Percentiles rank a stretch among this genome's conserved stretches.
Conservation (phyloP, 30 jellyfish, hydroid and myxozoan genomes). For the Aurelia aurita complex sp. Pacific region DNA sequence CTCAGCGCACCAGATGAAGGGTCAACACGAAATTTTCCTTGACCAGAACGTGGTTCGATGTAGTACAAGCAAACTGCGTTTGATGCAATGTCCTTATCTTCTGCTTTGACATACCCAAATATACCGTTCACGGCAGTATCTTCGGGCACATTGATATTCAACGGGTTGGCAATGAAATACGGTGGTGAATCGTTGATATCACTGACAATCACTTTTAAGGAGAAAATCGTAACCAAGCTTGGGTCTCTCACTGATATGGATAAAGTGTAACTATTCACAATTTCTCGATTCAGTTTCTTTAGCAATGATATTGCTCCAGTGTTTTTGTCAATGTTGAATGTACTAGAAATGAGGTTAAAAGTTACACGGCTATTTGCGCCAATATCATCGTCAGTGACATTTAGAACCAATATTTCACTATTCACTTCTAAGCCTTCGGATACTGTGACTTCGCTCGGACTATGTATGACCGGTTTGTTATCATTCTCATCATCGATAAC, state of each 20-base stretch:
- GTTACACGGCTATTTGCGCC: conserved; percentile 67
- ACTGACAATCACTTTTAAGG: conserved; percentile 28
- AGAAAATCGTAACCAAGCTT: conserved; percentile 6
- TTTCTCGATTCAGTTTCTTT: conserved; percentile 53
- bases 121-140: conserved; percentile 17
- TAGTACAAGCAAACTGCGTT: conserved; percentile 40
- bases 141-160: conserved; percentile 50
- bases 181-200: conserved; percentile 84
- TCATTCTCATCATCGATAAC: conserved; percentile 76
- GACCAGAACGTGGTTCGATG: conserved; percentile 54
- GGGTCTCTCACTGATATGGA: conserved; percentile 54
- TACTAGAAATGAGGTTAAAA: conserved; percentile 26
- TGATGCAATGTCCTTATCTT: conserved; percentile 50
- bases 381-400: conserved; percentile 76
- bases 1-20: conserved; percentile 47
- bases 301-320: conserved; percentile 46
- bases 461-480: conserved; percentile 75
- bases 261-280: conserved; percentile 9
- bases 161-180: conserved; percentile 11
- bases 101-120: conserved; percentile 31
- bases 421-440: conserved; percentile 46
- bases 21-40: conserved; percentile 30
- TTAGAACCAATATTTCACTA: conserved; percentile 34
- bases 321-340: conserved; percentile 24
- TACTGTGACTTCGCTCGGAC: conserved; percentile 43